Percentiles rank a stretch among this genome's conserved stretches.
phyloP scores from a whole-genome alignment of 1,140 invertebrate genomes.

The Diorhabda carinulata region DNA sequence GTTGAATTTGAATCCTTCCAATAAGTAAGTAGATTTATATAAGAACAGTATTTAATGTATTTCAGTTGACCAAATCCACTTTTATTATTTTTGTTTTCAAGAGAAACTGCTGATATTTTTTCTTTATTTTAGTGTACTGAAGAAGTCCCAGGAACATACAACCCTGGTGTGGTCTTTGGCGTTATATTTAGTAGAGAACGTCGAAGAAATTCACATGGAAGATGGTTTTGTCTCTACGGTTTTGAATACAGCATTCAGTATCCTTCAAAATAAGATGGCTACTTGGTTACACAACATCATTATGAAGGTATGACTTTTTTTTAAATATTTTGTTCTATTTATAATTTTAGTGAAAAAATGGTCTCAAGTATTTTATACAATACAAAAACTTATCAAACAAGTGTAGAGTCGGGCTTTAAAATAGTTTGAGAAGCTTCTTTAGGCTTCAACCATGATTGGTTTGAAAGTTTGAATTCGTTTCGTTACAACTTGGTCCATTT shows the following conservation, averaged over 20 bases:
- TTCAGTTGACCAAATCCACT: no score
- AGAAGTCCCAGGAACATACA: constrained; percentile 61
- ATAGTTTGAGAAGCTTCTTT: no score
- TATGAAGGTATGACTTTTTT: constrained; percentile 46
- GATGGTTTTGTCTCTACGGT: constrained; percentile 47
- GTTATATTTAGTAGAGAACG: constrained; percentile 66
- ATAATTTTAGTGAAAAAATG: background rate
- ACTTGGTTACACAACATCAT: constrained; percentile 48
- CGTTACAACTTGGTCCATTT: no score
- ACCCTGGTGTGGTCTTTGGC: constrained; percentile 63
- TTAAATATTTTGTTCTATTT: background rate
- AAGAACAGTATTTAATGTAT: background rate
- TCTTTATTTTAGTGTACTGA: constrained; percentile 48
- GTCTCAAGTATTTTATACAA: background rate
- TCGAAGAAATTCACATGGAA: constrained; percentile 48
- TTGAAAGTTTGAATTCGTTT: no score
- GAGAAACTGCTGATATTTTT: no score
- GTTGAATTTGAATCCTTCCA: constrained; percentile 57
- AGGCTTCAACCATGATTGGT: no score
- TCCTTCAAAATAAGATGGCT: constrained; percentile 47
- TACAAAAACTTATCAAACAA: no score
- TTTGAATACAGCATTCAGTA: constrained; percentile 48
- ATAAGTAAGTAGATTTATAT: constrained; percentile 48
- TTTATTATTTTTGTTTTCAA: no score
- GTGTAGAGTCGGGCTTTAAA: no score